These are phyloP conservation scores for Cricetomys ansorgei DNA, from an alignment of 2,113 vertebrate species.

Conservation along the genomic window DNA sequence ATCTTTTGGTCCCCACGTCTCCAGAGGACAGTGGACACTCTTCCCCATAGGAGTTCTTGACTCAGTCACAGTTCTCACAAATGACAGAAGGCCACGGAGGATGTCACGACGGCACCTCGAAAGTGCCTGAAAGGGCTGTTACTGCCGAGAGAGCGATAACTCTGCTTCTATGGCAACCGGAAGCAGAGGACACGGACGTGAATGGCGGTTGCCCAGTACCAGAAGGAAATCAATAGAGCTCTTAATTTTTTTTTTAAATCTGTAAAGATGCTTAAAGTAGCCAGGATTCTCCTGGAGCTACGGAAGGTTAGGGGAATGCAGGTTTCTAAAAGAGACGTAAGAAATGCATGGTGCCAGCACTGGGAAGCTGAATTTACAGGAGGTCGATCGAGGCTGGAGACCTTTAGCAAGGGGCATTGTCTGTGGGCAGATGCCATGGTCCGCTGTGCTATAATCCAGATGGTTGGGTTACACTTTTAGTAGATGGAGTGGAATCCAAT, in stretches of 20 bases:
- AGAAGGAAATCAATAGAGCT: not conserved
- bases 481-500: not conserved
- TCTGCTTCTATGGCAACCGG: not conserved
- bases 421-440: not conserved
- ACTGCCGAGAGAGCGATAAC: not conserved
- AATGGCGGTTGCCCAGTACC: not conserved
- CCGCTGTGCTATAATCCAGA: not conserved
- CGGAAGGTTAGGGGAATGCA: not conserved
- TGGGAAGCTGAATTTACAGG: not conserved
- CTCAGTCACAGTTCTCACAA: not conserved
- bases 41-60: not conserved
- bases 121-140: not conserved
- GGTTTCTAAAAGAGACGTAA: slow-evolving; percentile 20
- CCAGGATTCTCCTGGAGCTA: not conserved
- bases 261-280: not conserved
- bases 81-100: not conserved
- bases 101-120: not conserved
- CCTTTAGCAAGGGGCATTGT: not conserved
- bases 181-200: not conserved
- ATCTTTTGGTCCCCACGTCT: not conserved
- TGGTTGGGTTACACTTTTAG: not conserved
- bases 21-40: not conserved
- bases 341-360: not conserved
- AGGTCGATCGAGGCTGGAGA: not conserved
- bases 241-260: not conserved